Evolutionary conservation across 2,113 vertebrate species (phyloP).

Genomic region (Phrynosoma platyrhinos): DNA sequence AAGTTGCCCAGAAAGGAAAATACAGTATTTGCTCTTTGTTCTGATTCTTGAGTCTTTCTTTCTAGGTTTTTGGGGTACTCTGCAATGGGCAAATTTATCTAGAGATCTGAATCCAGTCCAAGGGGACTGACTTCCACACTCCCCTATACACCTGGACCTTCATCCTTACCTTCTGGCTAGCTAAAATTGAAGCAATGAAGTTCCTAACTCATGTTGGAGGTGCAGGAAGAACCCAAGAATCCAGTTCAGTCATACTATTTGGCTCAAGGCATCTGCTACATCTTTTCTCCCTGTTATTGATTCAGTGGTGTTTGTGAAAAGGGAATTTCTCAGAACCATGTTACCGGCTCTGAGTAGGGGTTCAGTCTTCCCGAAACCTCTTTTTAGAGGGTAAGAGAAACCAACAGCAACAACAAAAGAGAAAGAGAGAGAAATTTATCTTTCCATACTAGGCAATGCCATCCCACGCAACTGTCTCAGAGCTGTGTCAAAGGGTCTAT

Average conservation of each 20-base stretch:
- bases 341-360: not conserved
- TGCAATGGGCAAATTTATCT: not conserved
- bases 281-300: not conserved
- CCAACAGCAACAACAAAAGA: not conserved
- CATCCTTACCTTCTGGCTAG: not conserved
- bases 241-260: not conserved
- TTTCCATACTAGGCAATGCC: not conserved
- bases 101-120: not conserved
- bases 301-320: not conserved
- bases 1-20: not conserved
- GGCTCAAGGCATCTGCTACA: not conserved
- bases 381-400: not conserved
- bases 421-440: not conserved
- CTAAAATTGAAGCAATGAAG: not conserved
- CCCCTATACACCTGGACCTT: not conserved
- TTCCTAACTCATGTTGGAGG: not conserved
- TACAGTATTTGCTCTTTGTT: not conserved
- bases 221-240: not conserved
- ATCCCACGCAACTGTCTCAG: not conserved
- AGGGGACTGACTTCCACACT: not conserved
- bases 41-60: not conserved
- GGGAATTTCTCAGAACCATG: not conserved
- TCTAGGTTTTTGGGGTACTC: not conserved
- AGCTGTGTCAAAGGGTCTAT: not conserved
- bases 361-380: not conserved